Base-by-base conservation (phyloP, 1,140 invertebrate species). In the Trypoxylus dichotomus region DNA sequence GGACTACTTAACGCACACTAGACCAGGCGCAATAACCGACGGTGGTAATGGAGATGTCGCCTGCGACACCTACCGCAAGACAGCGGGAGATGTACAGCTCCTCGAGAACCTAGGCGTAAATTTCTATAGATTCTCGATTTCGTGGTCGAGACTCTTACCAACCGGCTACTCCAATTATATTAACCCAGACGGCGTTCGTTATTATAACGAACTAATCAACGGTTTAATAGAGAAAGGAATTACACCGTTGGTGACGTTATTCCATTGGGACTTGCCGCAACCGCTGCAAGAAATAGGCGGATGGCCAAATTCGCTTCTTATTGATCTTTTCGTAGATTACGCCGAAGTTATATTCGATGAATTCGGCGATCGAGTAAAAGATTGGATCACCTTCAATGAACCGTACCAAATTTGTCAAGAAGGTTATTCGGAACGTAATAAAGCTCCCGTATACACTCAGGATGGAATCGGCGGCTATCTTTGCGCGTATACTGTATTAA, bases 61-160 rank as follows among this genome's bases (percentile, higher is more conserved):
- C 43, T 86, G 88, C 60, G 88, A 90, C 82, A 89, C 89, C 41
- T 91, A 91, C 79, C 87, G 90, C 80, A 86, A 87, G 77, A 89
- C 88, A 75, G 86, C 87, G 79, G 86, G 89, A 75, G 90, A 91
- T 79, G 84, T 91, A 5, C 78, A 83, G 19, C 83, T 87, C 75
- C 77, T 89, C 0, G 84, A 88, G 78, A 80, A 84, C 32, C 79
- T 88, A 37, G 86, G 86, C 10, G 87, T 89, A 3, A 80, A 85
- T 47, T 85, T 84, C 74, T 88, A 87, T 71, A 84, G 90, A 24
- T 87, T 91, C 81, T 92, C 90, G 0, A 86, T 92, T n/a, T 90
- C 90, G 2, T 92, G 92, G 91, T 79, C 91, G 0, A 85, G 91
- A 74, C 87, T 92, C 47, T 80, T 92, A 24, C 91, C 91, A 0